Evolutionary conservation across 2,113 vertebrate genomes (phyloP), one percentile per base, ranked within the genome.

Genomic region (Pterophyllum scalare): DNA sequence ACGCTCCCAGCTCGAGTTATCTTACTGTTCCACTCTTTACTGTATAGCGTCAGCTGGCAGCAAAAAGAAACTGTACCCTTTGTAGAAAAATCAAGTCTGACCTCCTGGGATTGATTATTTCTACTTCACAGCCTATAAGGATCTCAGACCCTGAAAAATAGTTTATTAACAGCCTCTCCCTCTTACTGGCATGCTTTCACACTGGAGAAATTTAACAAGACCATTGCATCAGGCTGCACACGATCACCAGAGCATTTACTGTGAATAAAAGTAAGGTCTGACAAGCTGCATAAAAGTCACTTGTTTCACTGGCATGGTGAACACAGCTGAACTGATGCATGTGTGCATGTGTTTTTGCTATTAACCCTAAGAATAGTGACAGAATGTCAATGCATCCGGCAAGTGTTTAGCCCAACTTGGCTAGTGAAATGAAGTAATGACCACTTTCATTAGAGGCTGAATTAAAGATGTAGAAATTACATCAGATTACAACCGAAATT

Each of bases 1-100:
- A 28, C 28, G 28, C 28, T 28, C 28, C 5, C 28, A 28, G 28
- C 28, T 28, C 28, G 28, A 28, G 28, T 28, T 28, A 28, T 28
- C 28, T 28, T 28, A 28, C 35, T 72, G 59, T 20, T 81, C 35
- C 40, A 6, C 8, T 59, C 24, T 79, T 38, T 83, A 83, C 74
- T 88, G 85, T 91, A 78, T 33, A 77, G 79, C 6, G 12, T 86
- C 75, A 87, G 67, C 78, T 84, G 72, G 80, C 77, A 84, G 49
- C 26, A n/a, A 64, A 79, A 35, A 52, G 26, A 54, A 77, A 80
- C 75, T 59, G n/a, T 33, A 46, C 33, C 54, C 56, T 75, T 59
- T 58, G 35, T 81, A 12, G 33, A 70, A 64, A 78, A 79, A 79
- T 77, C 57, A 77, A 57, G 26, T 61, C 56, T 79, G 54, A 28